Evolutionary conservation across 2,113 vertebrate genomes (phyloP).

Genomic region (Octodon degus): DNA sequence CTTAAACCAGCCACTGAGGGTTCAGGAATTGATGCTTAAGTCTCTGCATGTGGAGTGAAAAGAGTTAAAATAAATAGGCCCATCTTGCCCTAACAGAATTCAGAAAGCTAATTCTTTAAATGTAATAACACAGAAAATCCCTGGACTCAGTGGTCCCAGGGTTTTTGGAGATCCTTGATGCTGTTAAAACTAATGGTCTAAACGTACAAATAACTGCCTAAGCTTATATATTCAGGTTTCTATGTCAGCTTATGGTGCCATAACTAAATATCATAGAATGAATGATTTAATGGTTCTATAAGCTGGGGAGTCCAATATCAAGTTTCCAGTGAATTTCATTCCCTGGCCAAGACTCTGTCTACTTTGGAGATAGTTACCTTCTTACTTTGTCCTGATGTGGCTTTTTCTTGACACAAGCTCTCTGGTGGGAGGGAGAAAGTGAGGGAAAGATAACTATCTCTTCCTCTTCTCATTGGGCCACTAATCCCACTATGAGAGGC

Average conservation of each 20-base stretch:
- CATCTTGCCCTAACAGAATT: neutral
- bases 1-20: neutral
- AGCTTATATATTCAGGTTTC: neutral
- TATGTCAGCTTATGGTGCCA: neutral
- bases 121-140: neutral
- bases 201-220: neutral
- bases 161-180: neutral
- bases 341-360: neutral
- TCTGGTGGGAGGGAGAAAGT: neutral
- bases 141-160: neutral
- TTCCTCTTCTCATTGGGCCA: neutral
- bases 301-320: neutral
- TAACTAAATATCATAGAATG: neutral
- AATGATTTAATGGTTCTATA: neutral
- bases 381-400: neutral
- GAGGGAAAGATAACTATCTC: neutral
- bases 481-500: neutral
- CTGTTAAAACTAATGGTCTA: neutral
- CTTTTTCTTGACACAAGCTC: neutral
- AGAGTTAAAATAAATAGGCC: neutral
- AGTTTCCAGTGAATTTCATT: neutral
- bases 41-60: neutral
- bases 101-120: neutral
- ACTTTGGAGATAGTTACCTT: neutral
- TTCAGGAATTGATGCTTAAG: neutral